Conservation (phyloP, 2,888 invertebrate genomes). For the Nebria brevicollis region DNA sequence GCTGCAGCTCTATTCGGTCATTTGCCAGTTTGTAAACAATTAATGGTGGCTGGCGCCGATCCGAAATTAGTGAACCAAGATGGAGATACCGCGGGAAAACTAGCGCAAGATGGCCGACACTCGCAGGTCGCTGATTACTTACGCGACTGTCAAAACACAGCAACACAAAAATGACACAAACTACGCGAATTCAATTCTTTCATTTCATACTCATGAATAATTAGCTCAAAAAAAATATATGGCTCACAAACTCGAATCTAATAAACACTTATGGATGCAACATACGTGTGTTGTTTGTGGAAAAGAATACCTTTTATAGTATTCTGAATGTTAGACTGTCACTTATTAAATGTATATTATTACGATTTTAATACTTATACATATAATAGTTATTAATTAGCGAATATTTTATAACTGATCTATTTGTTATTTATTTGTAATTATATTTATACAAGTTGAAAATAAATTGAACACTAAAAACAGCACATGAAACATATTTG, state of each 20-base stretch:
- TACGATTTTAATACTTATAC: not conserved
- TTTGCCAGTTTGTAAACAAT: slow-evolving; percentile 78
- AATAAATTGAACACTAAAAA: slow-evolving; percentile 24
- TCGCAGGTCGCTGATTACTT: slow-evolving; percentile 69
- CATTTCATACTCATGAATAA: slow-evolving; percentile 50
- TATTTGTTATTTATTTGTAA: slow-evolving; percentile 45
- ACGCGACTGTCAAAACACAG: slow-evolving; percentile 50
- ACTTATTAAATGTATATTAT: slow-evolving; percentile 23
- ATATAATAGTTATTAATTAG: slow-evolving; percentile 8
- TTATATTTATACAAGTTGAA: slow-evolving; percentile 47
- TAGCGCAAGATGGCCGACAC: slow-evolving; percentile 69
- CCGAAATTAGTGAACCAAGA: slow-evolving; percentile 77
- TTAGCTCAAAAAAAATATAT: not conserved
- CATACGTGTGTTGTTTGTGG: no score
- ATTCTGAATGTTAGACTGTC: slow-evolving; percentile 4
- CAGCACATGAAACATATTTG: not conserved
- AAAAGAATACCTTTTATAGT: no score
- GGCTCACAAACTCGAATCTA: not conserved
- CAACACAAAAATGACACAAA: slow-evolving; percentile 52
- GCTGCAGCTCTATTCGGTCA: slow-evolving; percentile 92
- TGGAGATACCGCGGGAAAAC: slow-evolving; percentile 73
- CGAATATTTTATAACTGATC: slow-evolving; percentile 29
- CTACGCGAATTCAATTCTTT: slow-evolving; percentile 52
- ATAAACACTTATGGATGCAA: not conserved
- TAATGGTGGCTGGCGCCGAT: slow-evolving; percentile 77